Conservation (phyloP, 2,888 invertebrate species). For the Synergus laeviventris region DNA sequence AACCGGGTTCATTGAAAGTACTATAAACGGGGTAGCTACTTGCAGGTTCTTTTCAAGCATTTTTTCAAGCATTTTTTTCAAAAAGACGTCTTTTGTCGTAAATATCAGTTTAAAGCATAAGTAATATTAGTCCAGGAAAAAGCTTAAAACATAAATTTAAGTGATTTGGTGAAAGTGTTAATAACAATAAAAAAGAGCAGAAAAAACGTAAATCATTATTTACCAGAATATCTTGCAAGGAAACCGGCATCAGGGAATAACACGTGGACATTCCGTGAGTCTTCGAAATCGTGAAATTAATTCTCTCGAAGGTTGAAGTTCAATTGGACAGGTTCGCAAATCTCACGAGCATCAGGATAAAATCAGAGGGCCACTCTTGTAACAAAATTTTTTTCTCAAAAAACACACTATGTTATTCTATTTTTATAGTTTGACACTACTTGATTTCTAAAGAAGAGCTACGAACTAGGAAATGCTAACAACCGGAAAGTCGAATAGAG, state of each 20-base stretch:
- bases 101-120: background rate
- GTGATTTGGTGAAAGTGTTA: background rate
- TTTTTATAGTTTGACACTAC: background rate
- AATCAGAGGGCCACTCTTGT: slow-evolving; percentile 12
- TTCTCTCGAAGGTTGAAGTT: slow-evolving; percentile 9
- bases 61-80: background rate
- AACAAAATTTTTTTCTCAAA: background rate
- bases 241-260: slow-evolving; percentile 73
- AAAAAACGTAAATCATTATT: slow-evolving; percentile 55
- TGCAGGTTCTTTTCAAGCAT: slow-evolving; percentile 19
- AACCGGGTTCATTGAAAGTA: slow-evolving; percentile 37
- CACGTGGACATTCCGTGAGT: slow-evolving; percentile 69
- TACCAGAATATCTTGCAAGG: slow-evolving; percentile 74
- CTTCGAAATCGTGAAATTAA: slow-evolving; percentile 21
- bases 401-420: background rate
- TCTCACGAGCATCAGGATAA: slow-evolving; percentile 21
- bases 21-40: slow-evolving; percentile 36
- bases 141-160: background rate
- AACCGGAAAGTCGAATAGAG: slow-evolving; percentile 68
- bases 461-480: slow-evolving; percentile 59
- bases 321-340: slow-evolving; percentile 18
- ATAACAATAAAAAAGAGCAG: background rate
- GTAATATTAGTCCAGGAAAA: background rate
- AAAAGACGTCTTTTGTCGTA: background rate
- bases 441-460: slow-evolving; percentile 46